Conservation (phyloP, 2,797 vertebrate species). For the Schizothorax lantsangensis region DNA sequence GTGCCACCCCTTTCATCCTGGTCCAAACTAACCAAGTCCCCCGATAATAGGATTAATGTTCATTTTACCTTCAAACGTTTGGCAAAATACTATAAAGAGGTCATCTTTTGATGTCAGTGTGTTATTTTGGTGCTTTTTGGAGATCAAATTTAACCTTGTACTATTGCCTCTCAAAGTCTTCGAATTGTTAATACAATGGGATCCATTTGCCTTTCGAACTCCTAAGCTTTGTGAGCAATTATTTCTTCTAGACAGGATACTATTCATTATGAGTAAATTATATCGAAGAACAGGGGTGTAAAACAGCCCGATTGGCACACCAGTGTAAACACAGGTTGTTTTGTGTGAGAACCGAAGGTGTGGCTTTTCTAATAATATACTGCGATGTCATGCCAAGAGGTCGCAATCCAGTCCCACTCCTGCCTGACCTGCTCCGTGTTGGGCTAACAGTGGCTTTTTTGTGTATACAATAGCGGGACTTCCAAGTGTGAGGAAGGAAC, state of each 20-base stretch:
- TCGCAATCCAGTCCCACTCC: slow-evolving; percentile 45
- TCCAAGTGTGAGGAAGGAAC: slow-evolving; percentile 61
- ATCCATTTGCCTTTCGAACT: slow-evolving; percentile 21
- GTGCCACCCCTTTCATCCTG: slow-evolving; percentile 27
- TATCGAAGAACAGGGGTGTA: slow-evolving; percentile 51
- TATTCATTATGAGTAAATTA: slow-evolving; percentile 60
- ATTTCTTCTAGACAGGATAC: slow-evolving; percentile 51
- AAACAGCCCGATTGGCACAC: slow-evolving; percentile 40
- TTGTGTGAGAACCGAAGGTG: slow-evolving; percentile 56
- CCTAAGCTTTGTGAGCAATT: slow-evolving; percentile 46
- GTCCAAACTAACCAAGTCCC: slow-evolving; percentile 10
- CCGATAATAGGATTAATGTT: slow-evolving; percentile 18
- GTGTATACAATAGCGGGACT: slow-evolving; percentile 56
- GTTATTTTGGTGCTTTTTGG: not conserved
- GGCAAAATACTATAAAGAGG: not conserved
- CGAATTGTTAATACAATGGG: not conserved
- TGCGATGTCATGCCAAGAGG: slow-evolving; percentile 56
- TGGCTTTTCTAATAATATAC: slow-evolving; percentile 60
- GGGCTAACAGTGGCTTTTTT: slow-evolving; percentile 57
- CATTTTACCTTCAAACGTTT: slow-evolving; percentile 13
- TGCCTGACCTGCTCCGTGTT: slow-evolving; percentile 61
- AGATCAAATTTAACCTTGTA: slow-evolving; percentile 10
- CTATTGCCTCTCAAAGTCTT: not conserved
- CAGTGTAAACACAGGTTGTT: slow-evolving; percentile 50
- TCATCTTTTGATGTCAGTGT: slow-evolving; percentile 5